phyloP scores from a whole-genome alignment of 1,140 invertebrate species.

The Drosophila nasuta region DNA sequence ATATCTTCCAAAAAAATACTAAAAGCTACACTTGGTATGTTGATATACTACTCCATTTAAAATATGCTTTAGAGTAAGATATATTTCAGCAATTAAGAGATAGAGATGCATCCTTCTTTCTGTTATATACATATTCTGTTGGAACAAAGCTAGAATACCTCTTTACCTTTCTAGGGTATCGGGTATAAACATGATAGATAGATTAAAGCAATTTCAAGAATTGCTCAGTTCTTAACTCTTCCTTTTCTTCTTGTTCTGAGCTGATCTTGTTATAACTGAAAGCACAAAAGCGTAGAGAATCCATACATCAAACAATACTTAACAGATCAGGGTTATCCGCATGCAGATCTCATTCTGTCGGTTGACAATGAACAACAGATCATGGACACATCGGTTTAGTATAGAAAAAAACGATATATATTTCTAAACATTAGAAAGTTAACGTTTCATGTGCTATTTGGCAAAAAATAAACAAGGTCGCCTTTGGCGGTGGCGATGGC shows the following conservation, averaged over 20 bases:
- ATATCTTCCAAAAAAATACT: no score
- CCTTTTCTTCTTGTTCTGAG: not conserved
- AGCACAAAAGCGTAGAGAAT: conserved; percentile 23
- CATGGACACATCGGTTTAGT: conserved; percentile 27
- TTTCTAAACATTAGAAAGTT: conserved; percentile 42
- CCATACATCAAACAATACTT: conserved; percentile 5
- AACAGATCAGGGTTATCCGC: conserved; percentile 24
- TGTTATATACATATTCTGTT: no score
- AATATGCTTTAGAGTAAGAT: no score
- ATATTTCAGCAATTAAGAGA: no score
- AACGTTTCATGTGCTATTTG: conserved; percentile 11
- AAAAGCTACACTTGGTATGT: no score
- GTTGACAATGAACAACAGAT: conserved; percentile 38
- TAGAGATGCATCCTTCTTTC: no score
- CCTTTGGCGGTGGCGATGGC: not conserved
- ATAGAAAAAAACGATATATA: not conserved
- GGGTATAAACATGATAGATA: not conserved
- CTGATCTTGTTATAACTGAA: conserved; percentile 19
- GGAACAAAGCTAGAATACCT: no score
- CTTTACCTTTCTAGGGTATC: no score
- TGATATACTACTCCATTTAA: no score
- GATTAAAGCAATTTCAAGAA: conserved; percentile 4
- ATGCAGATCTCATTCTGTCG: conserved; percentile 35
- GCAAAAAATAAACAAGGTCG: conserved; percentile 34
- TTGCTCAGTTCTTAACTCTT: not conserved